Conservation (phyloP, 2,113 vertebrate species). For the Ctenomys sociabilis region DNA sequence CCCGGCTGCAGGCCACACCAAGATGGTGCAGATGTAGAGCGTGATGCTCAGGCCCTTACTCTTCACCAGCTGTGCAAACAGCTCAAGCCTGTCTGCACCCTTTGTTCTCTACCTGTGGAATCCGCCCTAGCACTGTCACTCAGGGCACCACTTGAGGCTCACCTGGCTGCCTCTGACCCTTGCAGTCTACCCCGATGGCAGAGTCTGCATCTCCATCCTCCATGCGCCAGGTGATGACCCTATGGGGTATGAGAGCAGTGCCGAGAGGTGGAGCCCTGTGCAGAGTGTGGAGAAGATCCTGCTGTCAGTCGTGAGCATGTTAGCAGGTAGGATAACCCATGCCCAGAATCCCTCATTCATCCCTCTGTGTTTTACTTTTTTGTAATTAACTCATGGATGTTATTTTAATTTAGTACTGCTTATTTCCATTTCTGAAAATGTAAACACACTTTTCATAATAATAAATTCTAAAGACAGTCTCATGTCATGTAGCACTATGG, state of each 20-base stretch:
- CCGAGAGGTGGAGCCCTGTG: constrained; percentile 97
- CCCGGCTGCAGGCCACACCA: neutral
- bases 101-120: neutral
- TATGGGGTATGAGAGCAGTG: constrained; percentile 99
- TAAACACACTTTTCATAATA: rapidly evolving
- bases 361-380: neutral
- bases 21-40: rapidly evolving
- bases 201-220: constrained; percentile 98
- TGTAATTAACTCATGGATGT: neutral
- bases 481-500: rapidly evolving
- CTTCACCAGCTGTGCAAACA: neutral
- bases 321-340: constrained; percentile 89
- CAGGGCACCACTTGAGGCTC: neutral
- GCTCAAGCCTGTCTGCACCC: rapidly evolving
- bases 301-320: constrained; percentile 97
- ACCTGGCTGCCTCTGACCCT: neutral
- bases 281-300: constrained; percentile 99
- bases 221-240: constrained; percentile 97
- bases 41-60: rapidly evolving
- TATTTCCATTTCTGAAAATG: rapidly evolving
- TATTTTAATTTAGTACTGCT: neutral
- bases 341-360: neutral
- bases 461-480: rapidly evolving
- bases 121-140: rapidly evolving
- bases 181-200: constrained; percentile 96